These are phyloP conservation scores for Propithecus coquereli DNA, from an alignment of 2,113 vertebrate genomes.

Conservation along the genomic window DNA sequence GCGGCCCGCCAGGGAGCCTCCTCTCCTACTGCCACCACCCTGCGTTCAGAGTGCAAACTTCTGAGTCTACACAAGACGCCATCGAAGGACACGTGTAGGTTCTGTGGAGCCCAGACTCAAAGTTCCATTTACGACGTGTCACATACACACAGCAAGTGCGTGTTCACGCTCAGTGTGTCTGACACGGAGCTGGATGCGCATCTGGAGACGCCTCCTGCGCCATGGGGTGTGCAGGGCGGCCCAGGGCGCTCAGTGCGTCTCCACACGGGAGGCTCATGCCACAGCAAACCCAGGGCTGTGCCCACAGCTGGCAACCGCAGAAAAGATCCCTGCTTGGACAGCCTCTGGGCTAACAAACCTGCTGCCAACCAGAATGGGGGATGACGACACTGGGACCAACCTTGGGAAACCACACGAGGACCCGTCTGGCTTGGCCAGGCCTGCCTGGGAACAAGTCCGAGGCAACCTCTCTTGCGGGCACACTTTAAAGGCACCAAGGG, in stretches of 20 bases:
- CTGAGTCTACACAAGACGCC: neutral
- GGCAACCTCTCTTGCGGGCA: neutral
- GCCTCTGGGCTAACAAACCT: neutral
- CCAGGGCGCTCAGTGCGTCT: neutral
- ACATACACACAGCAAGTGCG: neutral
- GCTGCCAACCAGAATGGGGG: neutral
- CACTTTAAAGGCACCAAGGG: neutral
- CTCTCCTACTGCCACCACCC: rapidly evolving
- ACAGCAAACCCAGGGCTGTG: neutral
- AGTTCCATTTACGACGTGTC: neutral
- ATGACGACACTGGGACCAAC: too few species aligned
- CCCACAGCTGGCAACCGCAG: rapidly evolving
- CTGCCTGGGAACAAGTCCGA: neutral
- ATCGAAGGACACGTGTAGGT: rapidly evolving
- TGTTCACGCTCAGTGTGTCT: neutral
- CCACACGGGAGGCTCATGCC: rapidly evolving
- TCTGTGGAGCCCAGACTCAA: neutral
- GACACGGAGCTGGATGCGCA: neutral
- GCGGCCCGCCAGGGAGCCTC: neutral
- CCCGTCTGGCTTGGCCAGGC: neutral
- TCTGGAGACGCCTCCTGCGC: too few species aligned
- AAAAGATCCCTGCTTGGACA: neutral
- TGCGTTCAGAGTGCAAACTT: neutral
- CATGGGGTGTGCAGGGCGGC: too few species aligned
- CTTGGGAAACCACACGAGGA: neutral